These are phyloP conservation scores for Thamnophis sirtalis DNA, from an alignment of 2,113 vertebrate species.

Conservation along the genomic window DNA sequence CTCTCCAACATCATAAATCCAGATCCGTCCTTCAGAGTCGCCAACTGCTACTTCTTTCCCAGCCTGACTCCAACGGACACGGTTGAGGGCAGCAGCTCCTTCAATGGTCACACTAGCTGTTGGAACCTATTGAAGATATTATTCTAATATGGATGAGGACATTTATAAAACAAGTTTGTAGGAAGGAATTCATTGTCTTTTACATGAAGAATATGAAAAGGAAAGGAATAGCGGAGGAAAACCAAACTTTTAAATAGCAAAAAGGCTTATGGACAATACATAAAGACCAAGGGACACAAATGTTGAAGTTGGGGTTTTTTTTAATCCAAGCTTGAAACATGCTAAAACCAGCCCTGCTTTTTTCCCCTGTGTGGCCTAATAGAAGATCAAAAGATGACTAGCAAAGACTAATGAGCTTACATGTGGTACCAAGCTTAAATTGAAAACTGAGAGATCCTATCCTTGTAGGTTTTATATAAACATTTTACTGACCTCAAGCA, in stretches of 20 bases:
- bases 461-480: not conserved
- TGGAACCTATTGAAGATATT: conserved; percentile 79
- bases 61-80: conserved; percentile 90
- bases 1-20: conserved; percentile 98
- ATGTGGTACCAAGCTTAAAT: not conserved
- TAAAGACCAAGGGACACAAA: conserved; percentile 7
- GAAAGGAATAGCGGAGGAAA: conserved; percentile 16
- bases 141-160: conserved; percentile 34
- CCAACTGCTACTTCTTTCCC: conserved; percentile 96
- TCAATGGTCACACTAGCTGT: conserved; percentile 92
- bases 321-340: not conserved
- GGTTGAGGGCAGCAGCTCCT: conserved; percentile 91
- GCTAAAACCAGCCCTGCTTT: conserved; percentile 18
- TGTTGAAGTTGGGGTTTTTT: not conserved
- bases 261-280: conserved; percentile 31
- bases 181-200: conserved; percentile 51
- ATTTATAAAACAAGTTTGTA: not conserved
- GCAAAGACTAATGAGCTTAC: conserved; percentile 16
- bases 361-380: conserved; percentile 1
- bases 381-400: conserved; percentile 8
- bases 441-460: not conserved
- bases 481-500: not conserved
- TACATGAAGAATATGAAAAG: conserved; percentile 36
- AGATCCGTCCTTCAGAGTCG: conserved; percentile 93
- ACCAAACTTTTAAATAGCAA: not conserved